These are phyloP conservation scores for Agonum fuliginosum DNA, from an alignment of 2,888 invertebrate genomes.

Conservation along the genomic window DNA sequence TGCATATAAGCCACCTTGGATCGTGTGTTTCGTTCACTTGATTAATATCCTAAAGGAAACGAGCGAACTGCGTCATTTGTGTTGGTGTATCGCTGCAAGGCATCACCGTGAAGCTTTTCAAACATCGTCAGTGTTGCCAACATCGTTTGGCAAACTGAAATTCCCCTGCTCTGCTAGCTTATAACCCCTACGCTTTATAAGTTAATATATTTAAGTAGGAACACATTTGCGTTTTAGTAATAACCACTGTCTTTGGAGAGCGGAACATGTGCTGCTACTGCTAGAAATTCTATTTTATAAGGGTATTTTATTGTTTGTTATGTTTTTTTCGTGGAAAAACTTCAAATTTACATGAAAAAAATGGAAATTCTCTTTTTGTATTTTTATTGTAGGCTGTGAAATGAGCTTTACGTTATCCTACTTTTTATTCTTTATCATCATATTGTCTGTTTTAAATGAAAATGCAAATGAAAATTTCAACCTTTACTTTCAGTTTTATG, in stretches of 20 bases:
- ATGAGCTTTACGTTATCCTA: constrained; percentile 33
- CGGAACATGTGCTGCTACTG: constrained; percentile 21
- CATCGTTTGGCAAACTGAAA: constrained; percentile 41
- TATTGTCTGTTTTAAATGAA: constrained; percentile 25
- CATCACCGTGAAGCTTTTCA: constrained; percentile 21
- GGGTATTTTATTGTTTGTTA: constrained; percentile 26
- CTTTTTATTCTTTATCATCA: constrained; percentile 11
- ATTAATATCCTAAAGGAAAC: constrained; percentile 31
- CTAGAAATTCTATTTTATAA: not conserved
- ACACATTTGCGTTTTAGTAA: constrained; percentile 47
- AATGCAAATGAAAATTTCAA: constrained; percentile 25
- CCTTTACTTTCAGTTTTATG: constrained; percentile 12
- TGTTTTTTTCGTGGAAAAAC: not conserved
- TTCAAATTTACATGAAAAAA: constrained; percentile 31
- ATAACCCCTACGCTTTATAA: constrained; percentile 43
- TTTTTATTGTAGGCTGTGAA: constrained; percentile 14
- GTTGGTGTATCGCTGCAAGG: constrained; percentile 27
- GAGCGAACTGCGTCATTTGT: constrained; percentile 16
- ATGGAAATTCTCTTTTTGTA: constrained; percentile 31
- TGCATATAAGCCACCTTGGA: constrained; percentile 31
- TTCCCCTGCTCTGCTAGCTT: constrained; percentile 43
- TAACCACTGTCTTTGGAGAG: constrained; percentile 3
- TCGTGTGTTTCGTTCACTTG: constrained; percentile 30
- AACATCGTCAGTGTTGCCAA: constrained; percentile 48
- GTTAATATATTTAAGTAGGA: constrained; percentile 52